A percentile compares a stretch with the other conserved stretches of the same genome.
Evolutionary conservation across 2,888 invertebrate genomes (phyloP).

Genomic region (Galerucella pusilla): DNA sequence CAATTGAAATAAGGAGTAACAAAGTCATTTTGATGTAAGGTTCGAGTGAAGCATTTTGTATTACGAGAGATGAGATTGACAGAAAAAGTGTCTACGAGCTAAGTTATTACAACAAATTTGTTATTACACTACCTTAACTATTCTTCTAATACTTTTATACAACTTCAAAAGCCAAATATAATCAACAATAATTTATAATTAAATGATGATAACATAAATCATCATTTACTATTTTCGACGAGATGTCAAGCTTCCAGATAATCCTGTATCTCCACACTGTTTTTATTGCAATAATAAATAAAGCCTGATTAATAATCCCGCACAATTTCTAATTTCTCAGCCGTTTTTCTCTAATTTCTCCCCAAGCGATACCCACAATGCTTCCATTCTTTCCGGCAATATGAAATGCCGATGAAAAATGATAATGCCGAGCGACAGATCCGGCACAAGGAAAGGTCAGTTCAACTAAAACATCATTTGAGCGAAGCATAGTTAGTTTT

Average conservation of each 20-base stretch:
- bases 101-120: no score
- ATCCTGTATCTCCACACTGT: conserved; percentile 2
- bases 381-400: conserved; percentile 28
- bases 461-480: no score
- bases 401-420: conserved; percentile 39
- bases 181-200: no score
- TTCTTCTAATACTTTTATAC: no score
- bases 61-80: no score
- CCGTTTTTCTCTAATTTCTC: conserved; percentile 37
- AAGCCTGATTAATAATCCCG: conserved; percentile 36
- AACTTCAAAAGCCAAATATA: no score
- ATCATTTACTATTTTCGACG: not conserved
- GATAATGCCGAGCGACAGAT: conserved; percentile 21
- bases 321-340: conserved; percentile 34
- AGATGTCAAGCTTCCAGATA: not conserved
- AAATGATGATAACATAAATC: not conserved
- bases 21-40: no score
- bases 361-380: conserved; percentile 33
- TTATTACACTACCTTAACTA: no score
- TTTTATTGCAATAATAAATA: conserved; percentile 28
- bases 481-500: no score
- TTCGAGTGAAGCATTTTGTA: no score
- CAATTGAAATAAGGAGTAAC: no score
- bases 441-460: not conserved
- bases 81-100: no score